These are phyloP conservation scores for Sycophila sp. DNA, from an alignment of 1,140 invertebrate species.

Conservation along the genomic window DNA sequence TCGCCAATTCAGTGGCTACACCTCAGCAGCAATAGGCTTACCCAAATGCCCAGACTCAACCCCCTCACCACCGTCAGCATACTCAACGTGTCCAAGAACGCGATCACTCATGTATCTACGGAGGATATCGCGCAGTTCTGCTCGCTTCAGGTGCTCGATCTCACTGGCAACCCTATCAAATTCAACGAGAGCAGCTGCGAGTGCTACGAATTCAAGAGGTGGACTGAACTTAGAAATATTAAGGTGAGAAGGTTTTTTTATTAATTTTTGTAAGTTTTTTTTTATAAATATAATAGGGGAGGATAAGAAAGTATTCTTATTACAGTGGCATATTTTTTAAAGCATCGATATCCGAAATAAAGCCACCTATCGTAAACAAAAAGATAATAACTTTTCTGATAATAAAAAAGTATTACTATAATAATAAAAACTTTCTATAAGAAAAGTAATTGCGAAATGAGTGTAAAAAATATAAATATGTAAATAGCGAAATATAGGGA, in stretches of 20 bases:
- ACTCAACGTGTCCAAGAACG: conserved; percentile 59
- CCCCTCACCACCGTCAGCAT: conserved; percentile 44
- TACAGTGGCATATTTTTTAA: no score
- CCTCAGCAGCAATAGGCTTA: conserved; percentile 49
- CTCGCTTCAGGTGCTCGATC: conserved; percentile 49
- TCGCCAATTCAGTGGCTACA: conserved; percentile 50
- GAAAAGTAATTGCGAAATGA: no score
- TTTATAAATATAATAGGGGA: no score
- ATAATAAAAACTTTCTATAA: no score
- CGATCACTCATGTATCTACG: conserved; percentile 49
- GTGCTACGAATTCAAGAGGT: conserved; percentile 50
- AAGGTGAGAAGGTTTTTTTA: conserved; percentile 19
- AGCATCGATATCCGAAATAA: no score
- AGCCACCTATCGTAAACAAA: no score
- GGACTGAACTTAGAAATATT: conserved; percentile 48
- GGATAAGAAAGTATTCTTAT: no score
- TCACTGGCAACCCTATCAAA: conserved; percentile 48
- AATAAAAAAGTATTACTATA: not conserved
- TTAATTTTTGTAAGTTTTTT: not conserved
- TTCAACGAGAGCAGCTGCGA: conserved; percentile 49
- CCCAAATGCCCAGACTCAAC: conserved; percentile 46
- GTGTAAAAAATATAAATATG: no score
- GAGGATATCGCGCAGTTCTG: conserved; percentile 58
- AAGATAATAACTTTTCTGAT: not conserved
- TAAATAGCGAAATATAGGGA: no score